Conservation (phyloP, 2,113 vertebrate genomes). For the Symphodus melops region DNA sequence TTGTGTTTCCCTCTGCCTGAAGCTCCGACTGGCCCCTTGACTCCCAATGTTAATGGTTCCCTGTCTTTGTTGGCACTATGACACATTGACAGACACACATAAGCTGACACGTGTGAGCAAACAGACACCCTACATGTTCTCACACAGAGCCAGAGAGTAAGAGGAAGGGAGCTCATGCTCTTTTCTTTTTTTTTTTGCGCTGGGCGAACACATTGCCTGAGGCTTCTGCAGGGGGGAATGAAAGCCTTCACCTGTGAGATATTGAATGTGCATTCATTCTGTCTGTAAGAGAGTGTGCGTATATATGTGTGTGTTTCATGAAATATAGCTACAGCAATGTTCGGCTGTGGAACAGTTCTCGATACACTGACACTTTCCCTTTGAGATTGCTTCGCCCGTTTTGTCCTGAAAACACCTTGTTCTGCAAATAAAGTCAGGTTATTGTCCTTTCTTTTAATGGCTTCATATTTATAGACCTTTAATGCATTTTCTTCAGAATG, state of each 20-base stretch:
- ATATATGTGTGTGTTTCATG: constrained; percentile 31
- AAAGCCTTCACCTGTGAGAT: constrained; percentile 79
- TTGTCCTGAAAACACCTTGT: constrained; percentile 62
- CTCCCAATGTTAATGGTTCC: background rate
- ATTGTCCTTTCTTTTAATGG: constrained; percentile 17
- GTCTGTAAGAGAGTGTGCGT: constrained; percentile 58
- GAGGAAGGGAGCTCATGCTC: constrained; percentile 71
- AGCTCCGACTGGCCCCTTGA: background rate
- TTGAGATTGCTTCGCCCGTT: constrained; percentile 65
- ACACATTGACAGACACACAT: constrained; percentile 31
- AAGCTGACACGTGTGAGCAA: background rate
- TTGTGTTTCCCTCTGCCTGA: background rate
- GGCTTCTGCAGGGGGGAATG: constrained; percentile 72
- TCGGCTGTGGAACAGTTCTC: constrained; percentile 51
- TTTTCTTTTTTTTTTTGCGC: constrained; percentile 63
- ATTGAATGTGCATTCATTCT: constrained; percentile 71
- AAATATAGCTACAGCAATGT: constrained; percentile 63
- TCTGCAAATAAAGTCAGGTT: constrained; percentile 44
- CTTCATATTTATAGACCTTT: constrained; percentile 53
- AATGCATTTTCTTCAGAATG: constrained; percentile 50
- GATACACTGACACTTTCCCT: constrained; percentile 62
- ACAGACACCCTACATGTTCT: constrained; percentile 3
- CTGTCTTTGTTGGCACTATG: constrained; percentile 33
- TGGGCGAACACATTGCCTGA: constrained; percentile 74
- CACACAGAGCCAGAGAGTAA: constrained; percentile 17